Base-by-base conservation (phyloP, 1,140 invertebrate species). In the Heliconius hermathena region DNA sequence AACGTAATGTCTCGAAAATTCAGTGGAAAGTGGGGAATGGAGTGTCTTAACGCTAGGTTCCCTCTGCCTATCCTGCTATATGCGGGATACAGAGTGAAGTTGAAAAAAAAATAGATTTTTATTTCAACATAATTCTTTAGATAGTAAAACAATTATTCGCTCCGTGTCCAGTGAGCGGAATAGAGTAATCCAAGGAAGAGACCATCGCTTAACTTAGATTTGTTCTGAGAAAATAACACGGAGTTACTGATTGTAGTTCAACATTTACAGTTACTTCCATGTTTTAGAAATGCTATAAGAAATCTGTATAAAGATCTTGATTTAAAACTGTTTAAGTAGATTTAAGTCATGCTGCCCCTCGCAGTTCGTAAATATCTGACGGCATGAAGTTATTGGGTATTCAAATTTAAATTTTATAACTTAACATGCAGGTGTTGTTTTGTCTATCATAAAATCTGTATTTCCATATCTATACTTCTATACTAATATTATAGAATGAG, bases 131-230 rank as follows among this genome's bases (percentile, higher is more conserved):
- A 26, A 11, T 66, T 6, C 60, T 26, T 26, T 66, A 66, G 22
- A 66, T 22, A 26, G 11, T 66, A 66, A 66, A 66, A 66, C 26
- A 26, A 66, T 66, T 66, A 29, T 66, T 66, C 60, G 60, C 60
- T 22, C 8, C n/a, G 26, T 13, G 22, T 66, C 60, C 60, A 66
- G 26, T 66, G 60, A 66, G 29, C 60, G 26, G 60, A 26, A 66
- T 26, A 66, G 26, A 66, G 26, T 66, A 66, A 66, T 29, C 60
- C 60, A 66, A 29, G 60, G 11, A 29, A 66, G 60, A 66, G 60
- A 66, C 60, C 60, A 29, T 66, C 60, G 26, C 60, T 66, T 66
- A 66, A 66, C 60, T 66, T 66, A 66, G 60, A 66, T 66, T 66
- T 66, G 60, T 66, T 66, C 60, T 29, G 60, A 16, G 60, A 66